Percentiles rank a stretch among this genome's conserved stretches.
phyloP scores from a whole-genome alignment of 92 coral and sea anemone species.

The Scolanthus callimorphus region DNA sequence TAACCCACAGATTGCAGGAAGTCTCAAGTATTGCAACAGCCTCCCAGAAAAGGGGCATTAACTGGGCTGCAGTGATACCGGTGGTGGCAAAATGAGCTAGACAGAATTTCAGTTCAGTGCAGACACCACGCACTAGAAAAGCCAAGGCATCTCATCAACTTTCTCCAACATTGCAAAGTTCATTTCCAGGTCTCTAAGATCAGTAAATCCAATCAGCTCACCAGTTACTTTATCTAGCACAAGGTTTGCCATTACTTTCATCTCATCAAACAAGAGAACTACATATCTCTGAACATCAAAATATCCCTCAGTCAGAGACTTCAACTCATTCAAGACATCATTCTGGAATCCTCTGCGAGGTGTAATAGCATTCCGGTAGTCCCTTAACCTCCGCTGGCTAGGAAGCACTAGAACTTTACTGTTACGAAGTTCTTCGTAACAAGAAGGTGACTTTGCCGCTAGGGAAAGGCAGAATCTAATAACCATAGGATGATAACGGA shows the following conservation, averaged over 20 bases:
- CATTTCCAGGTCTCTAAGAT: conserved; percentile 41
- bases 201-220: conserved; percentile 26
- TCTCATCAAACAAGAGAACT: conserved; percentile 23
- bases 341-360: conserved; percentile 35
- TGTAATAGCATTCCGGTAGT: conserved; percentile 24
- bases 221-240: conserved; percentile 36
- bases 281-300: conserved; percentile 32
- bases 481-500: too few species aligned
- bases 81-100: conserved; percentile 59
- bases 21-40: conserved; percentile 30
- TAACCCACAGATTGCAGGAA: conserved; percentile 37
- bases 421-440: too few species aligned
- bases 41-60: conserved; percentile 58
- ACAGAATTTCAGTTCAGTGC: conserved; percentile 34
- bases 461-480: too few species aligned
- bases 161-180: conserved; percentile 33
- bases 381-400: too few species aligned
- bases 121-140: conserved; percentile 38
- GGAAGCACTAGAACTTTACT: too few species aligned
- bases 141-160: conserved; percentile 27
- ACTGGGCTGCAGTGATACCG: conserved; percentile 40
- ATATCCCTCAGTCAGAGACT: conserved; percentile 11
- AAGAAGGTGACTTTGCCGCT: too few species aligned
- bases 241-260: too few species aligned
- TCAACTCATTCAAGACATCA: conserved; percentile 20